These are phyloP conservation scores for Netelia melanura DNA, from an alignment of 2,888 invertebrate genomes.

Conservation along the genomic window DNA sequence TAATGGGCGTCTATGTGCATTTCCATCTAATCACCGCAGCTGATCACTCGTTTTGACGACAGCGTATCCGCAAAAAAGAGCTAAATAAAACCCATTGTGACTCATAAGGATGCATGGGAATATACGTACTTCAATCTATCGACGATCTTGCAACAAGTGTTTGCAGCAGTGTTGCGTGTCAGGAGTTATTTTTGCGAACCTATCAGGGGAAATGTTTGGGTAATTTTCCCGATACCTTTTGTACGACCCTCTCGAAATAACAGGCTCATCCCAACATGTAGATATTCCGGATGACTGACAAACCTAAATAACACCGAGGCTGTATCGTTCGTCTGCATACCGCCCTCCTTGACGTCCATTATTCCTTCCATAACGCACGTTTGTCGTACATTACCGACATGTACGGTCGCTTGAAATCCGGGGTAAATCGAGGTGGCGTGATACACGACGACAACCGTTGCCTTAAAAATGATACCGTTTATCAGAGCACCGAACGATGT, in stretches of 20 bases:
- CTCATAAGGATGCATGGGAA: background rate
- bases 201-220: slow-evolving; percentile 89
- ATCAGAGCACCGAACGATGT: background rate
- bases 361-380: slow-evolving; percentile 95
- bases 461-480: slow-evolving; percentile 87
- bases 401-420: slow-evolving; percentile 96
- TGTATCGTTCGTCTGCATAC: slow-evolving; percentile 92
- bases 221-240: slow-evolving; percentile 94
- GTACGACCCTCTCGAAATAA: slow-evolving; percentile 94
- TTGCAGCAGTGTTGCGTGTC: slow-evolving; percentile 6
- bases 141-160: slow-evolving; percentile 10
- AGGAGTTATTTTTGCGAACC: slow-evolving; percentile 69
- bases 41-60: slow-evolving; percentile 7
- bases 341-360: slow-evolving; percentile 88
- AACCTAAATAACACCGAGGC: slow-evolving; percentile 96
- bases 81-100: slow-evolving; percentile 27
- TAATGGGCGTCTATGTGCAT: background rate
- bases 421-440: slow-evolving; percentile 94
- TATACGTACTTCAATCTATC: slow-evolving; percentile 33
- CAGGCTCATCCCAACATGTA: slow-evolving; percentile 91
- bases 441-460: slow-evolving; percentile 94
- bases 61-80: slow-evolving; percentile 26
- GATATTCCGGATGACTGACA: slow-evolving; percentile 95
- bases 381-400: slow-evolving; percentile 97
- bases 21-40: background rate